Conservation (phyloP, 2,888 invertebrate genomes). For the Minunthozetes semirufus region DNA sequence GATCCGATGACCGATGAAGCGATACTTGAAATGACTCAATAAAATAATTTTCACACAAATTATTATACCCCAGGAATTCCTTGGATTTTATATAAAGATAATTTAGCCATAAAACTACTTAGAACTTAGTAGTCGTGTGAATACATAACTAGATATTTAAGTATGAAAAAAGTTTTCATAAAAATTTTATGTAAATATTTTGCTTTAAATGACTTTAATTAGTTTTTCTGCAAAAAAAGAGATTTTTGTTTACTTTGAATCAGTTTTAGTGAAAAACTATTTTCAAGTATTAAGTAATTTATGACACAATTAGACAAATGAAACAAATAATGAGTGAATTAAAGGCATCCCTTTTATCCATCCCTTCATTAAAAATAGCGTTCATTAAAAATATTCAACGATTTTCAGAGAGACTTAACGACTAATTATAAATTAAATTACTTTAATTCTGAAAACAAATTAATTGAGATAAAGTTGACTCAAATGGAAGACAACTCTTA, state of each 20-base stretch:
- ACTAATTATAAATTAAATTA: background rate
- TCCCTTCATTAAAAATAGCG: background rate
- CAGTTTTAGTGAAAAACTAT: background rate
- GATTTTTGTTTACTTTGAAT: background rate
- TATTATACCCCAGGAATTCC: too few relatives aligned
- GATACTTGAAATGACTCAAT: background rate
- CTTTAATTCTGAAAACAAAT: background rate
- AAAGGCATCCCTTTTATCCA: background rate
- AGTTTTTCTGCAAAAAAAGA: too few relatives aligned
- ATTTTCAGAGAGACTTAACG: background rate
- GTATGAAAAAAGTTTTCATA: too few relatives aligned
- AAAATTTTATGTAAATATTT: too few relatives aligned
- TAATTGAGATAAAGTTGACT: background rate
- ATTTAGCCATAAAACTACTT: too few relatives aligned
- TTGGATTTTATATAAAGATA: too few relatives aligned
- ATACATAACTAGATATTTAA: too few relatives aligned
- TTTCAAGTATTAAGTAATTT: background rate
- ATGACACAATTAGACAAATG: slow-evolving; percentile 1
- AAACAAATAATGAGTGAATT: background rate
- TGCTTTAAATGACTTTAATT: too few relatives aligned
- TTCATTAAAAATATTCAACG: background rate
- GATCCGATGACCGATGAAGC: background rate
- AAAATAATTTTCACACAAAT: too few relatives aligned
- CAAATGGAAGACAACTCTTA: background rate
- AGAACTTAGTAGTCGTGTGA: too few relatives aligned